phyloP scores from a whole-genome alignment of 2,888 invertebrate genomes.

The Acrobasis repandana region DNA sequence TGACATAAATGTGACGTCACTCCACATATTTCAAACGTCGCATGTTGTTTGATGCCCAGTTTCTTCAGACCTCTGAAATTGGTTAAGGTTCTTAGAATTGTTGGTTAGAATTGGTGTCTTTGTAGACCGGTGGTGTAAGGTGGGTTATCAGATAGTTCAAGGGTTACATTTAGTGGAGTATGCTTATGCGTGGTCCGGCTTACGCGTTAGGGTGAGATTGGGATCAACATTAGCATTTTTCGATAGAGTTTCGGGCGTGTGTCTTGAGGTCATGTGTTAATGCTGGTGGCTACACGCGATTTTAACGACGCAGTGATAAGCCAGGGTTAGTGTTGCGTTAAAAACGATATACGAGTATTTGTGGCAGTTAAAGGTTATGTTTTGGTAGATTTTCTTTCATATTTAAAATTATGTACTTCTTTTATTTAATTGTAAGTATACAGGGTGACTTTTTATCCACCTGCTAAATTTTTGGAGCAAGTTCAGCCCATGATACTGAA shows the following conservation, averaged over 20 bases:
- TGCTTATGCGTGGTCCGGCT: conserved; percentile 77
- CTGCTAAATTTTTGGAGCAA: too few relatives aligned
- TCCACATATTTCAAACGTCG: conserved; percentile 78
- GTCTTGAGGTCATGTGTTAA: conserved; percentile 77
- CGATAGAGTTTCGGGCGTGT: conserved; percentile 58
- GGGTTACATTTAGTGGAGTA: conserved; percentile 75
- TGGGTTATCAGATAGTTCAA: conserved; percentile 75
- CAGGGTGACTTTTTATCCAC: too few relatives aligned
- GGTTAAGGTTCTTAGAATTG: neutral
- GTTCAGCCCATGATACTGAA: too few relatives aligned
- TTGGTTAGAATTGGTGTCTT: conserved; percentile 38
- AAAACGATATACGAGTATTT: conserved; percentile 17
- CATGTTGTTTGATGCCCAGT: conserved; percentile 57
- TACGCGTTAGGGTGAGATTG: conserved; percentile 71
- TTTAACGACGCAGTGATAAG: conserved; percentile 34
- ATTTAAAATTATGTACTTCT: too few relatives aligned
- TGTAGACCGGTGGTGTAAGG: conserved; percentile 48
- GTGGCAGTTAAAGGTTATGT: neutral
- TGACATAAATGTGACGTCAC: conserved; percentile 82
- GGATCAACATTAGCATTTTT: conserved; percentile 78
- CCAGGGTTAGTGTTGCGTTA: conserved; percentile 29
- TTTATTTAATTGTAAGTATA: too few relatives aligned
- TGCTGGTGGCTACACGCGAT: conserved; percentile 61
- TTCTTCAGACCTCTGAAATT: conserved; percentile 40
- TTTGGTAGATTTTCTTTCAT: neutral